Evolutionary conservation across 1,140 invertebrate species (phyloP), one percentile per base, ranked within the genome.

Genomic region (Diprion similis): DNA sequence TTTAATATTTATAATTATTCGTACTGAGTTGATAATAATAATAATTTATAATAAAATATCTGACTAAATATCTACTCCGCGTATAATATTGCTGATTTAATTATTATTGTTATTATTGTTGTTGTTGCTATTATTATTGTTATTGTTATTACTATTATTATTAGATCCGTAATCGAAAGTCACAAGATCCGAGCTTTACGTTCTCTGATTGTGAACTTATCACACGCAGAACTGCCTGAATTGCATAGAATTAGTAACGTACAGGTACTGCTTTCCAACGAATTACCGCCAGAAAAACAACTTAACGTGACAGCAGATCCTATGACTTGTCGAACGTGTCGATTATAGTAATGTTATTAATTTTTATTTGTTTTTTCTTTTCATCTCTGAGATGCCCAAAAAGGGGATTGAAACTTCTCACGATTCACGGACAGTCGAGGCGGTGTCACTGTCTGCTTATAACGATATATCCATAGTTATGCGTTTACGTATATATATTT

Each of bases 41-140:
- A 13, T n/a, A 59, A 59, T 59, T 59, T 59, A 4, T 78, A 79
- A 80, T 80, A 80, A 80, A 80, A 79, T 80, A 77, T 79, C 71
- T 76, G 73, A 77, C 75, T 75, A 73, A 78, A 73, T 76, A 80
- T 75, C 73, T 79, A 75, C 69, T 77, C 70, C 75, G 73, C 71
- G 59, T 76, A 77, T 71, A 74, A 75, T 77, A 80, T 79, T 79
- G 72, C 75, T 79, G 74, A 75, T 77, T 77, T 68, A 59, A 59
- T 59, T 59, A 59, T 59, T 8, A 7, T 59, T 13, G 8, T 59
- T 59, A 13, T 59, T 13, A 3, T 59, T n/a, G 1, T 59, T 59
- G 3, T 59, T n/a, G 8, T 59, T 13, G 8, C 8, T 59, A 59
- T 59, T 13, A 59, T n/a, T 13, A 59, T n/a, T 59, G 8, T 59